A percentile compares a stretch with the other conserved stretches of the same genome.
These are phyloP conservation scores for Lasaia peninsularis DNA, from an alignment of 1,140 invertebrate species.

Conservation along the genomic window DNA sequence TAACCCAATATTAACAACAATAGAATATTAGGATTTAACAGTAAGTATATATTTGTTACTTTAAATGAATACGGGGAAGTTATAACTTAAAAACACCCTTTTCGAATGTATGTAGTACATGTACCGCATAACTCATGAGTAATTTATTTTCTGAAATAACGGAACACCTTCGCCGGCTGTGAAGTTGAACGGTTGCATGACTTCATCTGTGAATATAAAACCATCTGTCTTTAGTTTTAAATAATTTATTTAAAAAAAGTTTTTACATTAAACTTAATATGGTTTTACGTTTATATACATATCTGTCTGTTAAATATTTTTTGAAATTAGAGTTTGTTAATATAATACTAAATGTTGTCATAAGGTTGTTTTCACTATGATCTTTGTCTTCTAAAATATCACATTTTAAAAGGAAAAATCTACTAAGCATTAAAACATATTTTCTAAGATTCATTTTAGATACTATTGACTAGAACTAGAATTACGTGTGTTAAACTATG, in stretches of 20 bases:
- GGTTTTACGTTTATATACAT: too few species aligned
- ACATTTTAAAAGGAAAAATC: too few species aligned
- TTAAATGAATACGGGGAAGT: too few species aligned
- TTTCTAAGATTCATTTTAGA: not conserved
- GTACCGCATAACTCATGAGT: conserved; percentile 8
- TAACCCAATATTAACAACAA: too few species aligned
- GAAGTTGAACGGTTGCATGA: conserved; percentile 39
- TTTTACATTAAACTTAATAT: too few species aligned
- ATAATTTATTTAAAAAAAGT: conserved; percentile 21
- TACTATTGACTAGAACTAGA: not conserved
- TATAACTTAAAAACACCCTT: not conserved
- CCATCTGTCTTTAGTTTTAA: conserved; percentile 31
- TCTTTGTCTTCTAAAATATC: too few species aligned
- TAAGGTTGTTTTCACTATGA: too few species aligned
- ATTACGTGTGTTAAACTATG: not conserved
- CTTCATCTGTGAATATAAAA: conserved; percentile 39
- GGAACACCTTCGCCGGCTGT: conserved; percentile 33
- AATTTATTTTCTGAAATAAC: conserved; percentile 23
- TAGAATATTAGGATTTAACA: not conserved
- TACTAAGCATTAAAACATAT: too few species aligned
- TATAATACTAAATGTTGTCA: too few species aligned
- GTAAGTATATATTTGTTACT: too few species aligned
- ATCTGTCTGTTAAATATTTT: too few species aligned
- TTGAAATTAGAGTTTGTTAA: too few species aligned
- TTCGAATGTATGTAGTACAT: not conserved